Evolutionary conservation across 2,888 invertebrate species (phyloP), one percentile per base, ranked within the genome.

Genomic region (Coelinius sp.): DNA sequence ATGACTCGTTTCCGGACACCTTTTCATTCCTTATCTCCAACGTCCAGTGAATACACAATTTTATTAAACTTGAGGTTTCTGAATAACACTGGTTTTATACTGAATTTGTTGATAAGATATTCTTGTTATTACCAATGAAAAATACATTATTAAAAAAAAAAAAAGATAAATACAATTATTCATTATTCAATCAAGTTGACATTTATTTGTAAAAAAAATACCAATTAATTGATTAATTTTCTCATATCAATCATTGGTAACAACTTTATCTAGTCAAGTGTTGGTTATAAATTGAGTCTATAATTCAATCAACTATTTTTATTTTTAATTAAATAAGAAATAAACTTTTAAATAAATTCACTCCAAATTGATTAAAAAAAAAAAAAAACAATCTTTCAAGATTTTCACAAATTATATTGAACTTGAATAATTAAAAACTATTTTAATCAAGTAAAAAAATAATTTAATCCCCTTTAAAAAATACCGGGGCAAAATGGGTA

Each of bases 1-100:
- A 75, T 73, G 70, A 65, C 73, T 72, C 75, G 72, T 71, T 78
- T 78, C 77, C 77, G 77, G 77, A 78, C 77, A 76, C 76, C 74
- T 76, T 75, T 78, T 76, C 71, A 53, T 76, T 78, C 70, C 76
- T 78, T 78, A 78, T 78, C 77, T 75, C 74, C 76, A 71, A 75
- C 77, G 76, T 78, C 72, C 73, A 70, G 74, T 78, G 76, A 78
- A 76, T 76, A 75, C 74, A 78, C 75, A 78, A 78, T 76, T 71
- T 71, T 78, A 78, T 74, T 78, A 75, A 76, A 78, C 71, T 76
- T 74, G 35, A 75, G 72, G 53, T 69, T 68, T 46, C 64, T 41
- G 24, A 53, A 12, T 6, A 25, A 53, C 25, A 25, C 25, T n/a
- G 24, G 25, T 53, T 53, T 25, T 53, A 24, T 25, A 25, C 53